Evolutionary conservation across 2,113 vertebrate species (phyloP).

Genomic region (Haemorhous mexicanus): DNA sequence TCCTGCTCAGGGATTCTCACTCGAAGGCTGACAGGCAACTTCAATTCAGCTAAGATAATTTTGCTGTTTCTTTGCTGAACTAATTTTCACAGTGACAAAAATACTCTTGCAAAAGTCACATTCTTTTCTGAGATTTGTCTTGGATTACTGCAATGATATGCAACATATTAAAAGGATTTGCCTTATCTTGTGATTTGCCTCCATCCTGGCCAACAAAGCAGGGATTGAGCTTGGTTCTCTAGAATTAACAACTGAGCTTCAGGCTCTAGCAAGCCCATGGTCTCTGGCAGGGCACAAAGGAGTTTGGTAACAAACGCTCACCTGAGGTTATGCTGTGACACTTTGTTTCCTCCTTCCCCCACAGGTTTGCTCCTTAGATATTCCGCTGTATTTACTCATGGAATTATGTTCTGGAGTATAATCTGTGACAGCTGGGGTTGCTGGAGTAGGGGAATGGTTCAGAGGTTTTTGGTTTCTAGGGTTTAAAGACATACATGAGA

Average conservation of each 20-base stretch:
- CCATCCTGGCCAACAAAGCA: background rate
- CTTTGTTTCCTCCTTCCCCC: background rate
- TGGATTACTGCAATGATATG: slow-evolving; percentile 29
- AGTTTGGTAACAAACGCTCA: background rate
- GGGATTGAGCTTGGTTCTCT: background rate
- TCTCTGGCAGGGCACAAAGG: background rate
- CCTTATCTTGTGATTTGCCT: background rate
- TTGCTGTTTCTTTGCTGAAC: background rate
- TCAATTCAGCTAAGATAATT: background rate
- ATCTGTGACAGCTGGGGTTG: background rate
- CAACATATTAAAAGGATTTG: slow-evolving; percentile 27
- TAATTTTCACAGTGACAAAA: background rate
- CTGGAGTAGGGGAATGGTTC: background rate
- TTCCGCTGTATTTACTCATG: background rate
- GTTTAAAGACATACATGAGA: background rate
- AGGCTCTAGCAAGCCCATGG: background rate
- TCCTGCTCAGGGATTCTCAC: background rate
- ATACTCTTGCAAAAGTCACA: background rate
- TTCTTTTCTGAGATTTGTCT: slow-evolving; percentile 17
- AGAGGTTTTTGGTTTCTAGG: background rate
- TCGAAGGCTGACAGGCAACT: background rate
- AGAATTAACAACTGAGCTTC: background rate
- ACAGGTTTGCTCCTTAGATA: background rate
- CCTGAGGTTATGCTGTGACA: background rate
- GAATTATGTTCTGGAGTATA: background rate